Evolutionary conservation across 2,797 vertebrate genomes (phyloP), one percentile per base, ranked within the genome.

Genomic region (Prunella strophiata): DNA sequence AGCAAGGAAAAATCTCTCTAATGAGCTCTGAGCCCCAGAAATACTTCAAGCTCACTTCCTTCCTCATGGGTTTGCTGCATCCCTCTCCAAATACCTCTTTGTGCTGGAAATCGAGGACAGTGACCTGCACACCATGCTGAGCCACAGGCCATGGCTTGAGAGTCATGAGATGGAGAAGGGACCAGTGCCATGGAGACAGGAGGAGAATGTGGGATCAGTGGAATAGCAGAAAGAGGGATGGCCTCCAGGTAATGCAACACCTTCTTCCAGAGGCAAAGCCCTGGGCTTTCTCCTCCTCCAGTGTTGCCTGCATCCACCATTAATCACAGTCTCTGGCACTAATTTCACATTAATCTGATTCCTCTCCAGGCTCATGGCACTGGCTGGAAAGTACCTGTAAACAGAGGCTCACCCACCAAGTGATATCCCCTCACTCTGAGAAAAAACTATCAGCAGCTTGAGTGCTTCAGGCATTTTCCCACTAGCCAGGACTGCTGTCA

Each of bases 311-410:
- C 76, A 78, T 36, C 43, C 73, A 62, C 47, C 34, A 55, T 50
- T 88, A 71, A 74, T 80, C 73, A 66, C n/a, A 36, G 61, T 47
- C 63, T 63, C 32, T 77, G 63, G 16, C 48, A 13, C 57, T 88
- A 78, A 81, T 66, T 78, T 72, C 43, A 78, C 42, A 22, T 76
- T 71, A 62, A 94, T 82, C 61, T 59, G 52, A 63, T 83, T 77
- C 38, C 32, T 85, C 38, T 85, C 47, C 76, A 88, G 73, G 42
- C 54, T 91, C 1, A 0, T 63, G 74, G 48, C 34, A 22, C 22
- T 52, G 71, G 19, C 68, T 80, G 34, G 58, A 75, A 63, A 88
- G 38, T 15, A 78, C 48, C 61, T 19, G 42, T 62, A 40, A 93
- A 57, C 23, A 57, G 58, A 86, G n/a, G n/a, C 45, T 61, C 30